phyloP scores from a whole-genome alignment of 2,113 vertebrate genomes.

The Elachura formosa region DNA sequence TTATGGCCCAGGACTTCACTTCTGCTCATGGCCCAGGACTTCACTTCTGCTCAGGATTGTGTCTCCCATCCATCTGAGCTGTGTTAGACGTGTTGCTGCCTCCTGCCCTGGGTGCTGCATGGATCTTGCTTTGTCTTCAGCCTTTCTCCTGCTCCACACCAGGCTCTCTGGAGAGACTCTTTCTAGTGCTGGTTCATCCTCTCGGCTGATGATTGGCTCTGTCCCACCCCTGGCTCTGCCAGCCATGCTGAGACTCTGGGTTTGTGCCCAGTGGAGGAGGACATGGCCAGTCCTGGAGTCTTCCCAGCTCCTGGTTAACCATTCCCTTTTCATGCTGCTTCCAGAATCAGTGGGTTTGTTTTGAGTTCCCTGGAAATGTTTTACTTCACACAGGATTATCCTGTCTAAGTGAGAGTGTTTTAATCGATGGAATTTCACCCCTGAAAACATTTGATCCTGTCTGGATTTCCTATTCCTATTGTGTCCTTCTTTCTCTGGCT shows the following conservation, averaged over 20 bases:
- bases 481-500: neutral
- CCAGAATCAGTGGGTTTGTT: neutral
- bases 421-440: neutral
- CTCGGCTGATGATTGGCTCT: neutral
- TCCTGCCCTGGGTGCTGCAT: neutral
- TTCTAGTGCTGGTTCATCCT: neutral
- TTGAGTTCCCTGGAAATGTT: neutral
- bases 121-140: neutral
- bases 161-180: neutral
- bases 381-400: neutral
- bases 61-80: neutral
- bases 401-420: neutral
- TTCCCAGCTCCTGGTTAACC: neutral
- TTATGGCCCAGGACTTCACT: neutral
- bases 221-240: neutral
- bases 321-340: neutral
- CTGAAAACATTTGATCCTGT: neutral
- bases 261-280: neutral
- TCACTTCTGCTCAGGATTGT: neutral
- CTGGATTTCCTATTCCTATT: neutral
- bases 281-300: neutral
- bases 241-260: neutral
- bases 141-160: neutral
- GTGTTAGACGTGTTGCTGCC: neutral
- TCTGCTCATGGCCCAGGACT: neutral